phyloP scores from a whole-genome alignment of 2,888 invertebrate genomes.

The Aphidius colemani region DNA sequence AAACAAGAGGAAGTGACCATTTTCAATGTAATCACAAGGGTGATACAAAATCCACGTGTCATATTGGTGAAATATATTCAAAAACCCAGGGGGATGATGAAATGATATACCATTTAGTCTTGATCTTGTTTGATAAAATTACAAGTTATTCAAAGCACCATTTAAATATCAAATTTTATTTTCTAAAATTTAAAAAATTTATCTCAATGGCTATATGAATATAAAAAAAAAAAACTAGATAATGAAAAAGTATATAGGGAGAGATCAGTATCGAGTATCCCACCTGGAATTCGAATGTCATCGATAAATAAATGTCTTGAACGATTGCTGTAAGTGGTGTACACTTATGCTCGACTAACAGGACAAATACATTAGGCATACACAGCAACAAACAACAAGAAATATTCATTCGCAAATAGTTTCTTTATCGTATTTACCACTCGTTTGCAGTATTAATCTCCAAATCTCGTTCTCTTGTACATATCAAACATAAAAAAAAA shows the following conservation, averaged over 20 bases:
- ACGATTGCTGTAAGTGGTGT: constrained; percentile 7
- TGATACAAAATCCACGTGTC: constrained; percentile 29
- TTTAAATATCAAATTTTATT: no score
- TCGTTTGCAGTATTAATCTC: background rate
- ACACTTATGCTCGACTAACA: background rate
- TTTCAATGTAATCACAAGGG: constrained; percentile 23
- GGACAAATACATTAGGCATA: constrained; percentile 21
- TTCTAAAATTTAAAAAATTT: no score
- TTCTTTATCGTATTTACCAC: background rate
- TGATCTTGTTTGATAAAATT: no score
- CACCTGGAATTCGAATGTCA: constrained; percentile 33
- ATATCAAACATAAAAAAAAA: background rate
- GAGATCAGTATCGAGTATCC: background rate
- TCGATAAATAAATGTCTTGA: constrained; percentile 30
- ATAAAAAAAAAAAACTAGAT: no score
- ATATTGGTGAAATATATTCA: constrained; percentile 1
- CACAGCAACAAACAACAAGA: constrained; percentile 1
- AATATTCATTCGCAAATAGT: background rate
- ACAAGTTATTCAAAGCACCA: no score
- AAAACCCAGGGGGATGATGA: constrained; percentile 19
- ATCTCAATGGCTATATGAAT: no score
- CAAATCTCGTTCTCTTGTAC: background rate
- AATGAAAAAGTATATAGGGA: no score
- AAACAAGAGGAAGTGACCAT: constrained; percentile 16
- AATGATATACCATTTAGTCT: background rate